Conservation (phyloP, 2,797 vertebrate genomes). For the Pangasius macronema region DNA sequence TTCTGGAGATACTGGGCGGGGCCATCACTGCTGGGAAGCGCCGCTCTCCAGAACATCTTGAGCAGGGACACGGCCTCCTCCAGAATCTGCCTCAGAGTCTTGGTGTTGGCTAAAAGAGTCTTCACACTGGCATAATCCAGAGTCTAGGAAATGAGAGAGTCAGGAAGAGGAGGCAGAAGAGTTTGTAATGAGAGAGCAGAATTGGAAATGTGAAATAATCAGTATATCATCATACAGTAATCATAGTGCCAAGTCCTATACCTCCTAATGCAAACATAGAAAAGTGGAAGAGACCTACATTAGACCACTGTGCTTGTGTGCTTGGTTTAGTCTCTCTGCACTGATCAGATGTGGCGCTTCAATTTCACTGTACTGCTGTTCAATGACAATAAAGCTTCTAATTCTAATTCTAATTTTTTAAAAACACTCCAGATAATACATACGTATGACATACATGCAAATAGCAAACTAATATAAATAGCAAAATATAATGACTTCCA, state of each 20-base stretch:
- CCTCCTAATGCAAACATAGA: not conserved
- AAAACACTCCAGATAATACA: not conserved
- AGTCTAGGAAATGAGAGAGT: constrained; percentile 66
- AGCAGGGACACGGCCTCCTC: constrained; percentile 84
- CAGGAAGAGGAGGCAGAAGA: not conserved
- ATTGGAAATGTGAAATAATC: not conserved
- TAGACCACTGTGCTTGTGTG: no score
- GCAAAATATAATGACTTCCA: not conserved
- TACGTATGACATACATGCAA: not conserved
- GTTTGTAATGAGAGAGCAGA: not conserved
- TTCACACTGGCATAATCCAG: constrained; percentile 66
- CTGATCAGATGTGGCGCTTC: no score
- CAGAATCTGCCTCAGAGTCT: constrained; percentile 79
- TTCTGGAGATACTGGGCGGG: constrained; percentile 68
- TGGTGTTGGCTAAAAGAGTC: constrained; percentile 76
- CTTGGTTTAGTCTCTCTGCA: no score
- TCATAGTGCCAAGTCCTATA: not conserved
- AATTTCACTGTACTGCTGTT: no score
- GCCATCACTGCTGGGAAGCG: constrained; percentile 71
- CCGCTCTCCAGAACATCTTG: constrained; percentile 86
- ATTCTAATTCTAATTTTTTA: no score
- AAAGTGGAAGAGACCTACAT: not conserved
- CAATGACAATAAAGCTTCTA: no score
- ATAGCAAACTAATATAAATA: not conserved
- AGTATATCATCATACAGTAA: not conserved